phyloP scores from a whole-genome alignment of 2,113 vertebrate species.

The Micronisus gabar region DNA sequence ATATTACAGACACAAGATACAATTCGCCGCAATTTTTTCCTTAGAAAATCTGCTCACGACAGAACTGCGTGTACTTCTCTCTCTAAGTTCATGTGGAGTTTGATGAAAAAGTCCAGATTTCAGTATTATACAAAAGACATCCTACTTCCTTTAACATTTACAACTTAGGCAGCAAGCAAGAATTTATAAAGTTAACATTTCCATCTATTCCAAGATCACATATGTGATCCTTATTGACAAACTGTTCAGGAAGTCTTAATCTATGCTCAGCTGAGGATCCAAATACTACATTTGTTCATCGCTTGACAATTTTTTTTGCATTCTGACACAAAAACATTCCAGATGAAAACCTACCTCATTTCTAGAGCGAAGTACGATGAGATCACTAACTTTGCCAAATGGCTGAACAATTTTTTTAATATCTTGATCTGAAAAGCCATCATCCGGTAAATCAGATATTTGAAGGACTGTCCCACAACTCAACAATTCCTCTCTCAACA shows the following conservation, averaged over 20 bases:
- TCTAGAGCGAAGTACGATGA: slow-evolving; percentile 74
- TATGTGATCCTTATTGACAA: background rate
- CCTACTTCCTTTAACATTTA: background rate
- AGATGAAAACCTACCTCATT: slow-evolving; percentile 67
- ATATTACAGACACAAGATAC: background rate
- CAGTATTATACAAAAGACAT: background rate
- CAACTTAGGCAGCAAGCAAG: background rate
- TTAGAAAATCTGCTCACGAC: rapidly evolving
- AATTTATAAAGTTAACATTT: background rate
- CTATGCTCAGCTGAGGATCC: no score
- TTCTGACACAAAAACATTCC: background rate
- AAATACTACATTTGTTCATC: no score
- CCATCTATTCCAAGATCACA: background rate
- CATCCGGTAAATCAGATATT: slow-evolving; percentile 74
- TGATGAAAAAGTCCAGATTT: background rate
- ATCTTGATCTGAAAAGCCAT: slow-evolving; percentile 73
- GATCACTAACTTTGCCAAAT: slow-evolving; percentile 78
- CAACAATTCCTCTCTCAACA: slow-evolving; percentile 59
- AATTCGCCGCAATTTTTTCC: background rate
- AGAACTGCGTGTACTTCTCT: background rate
- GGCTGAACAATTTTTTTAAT: slow-evolving; percentile 75
- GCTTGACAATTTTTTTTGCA: background rate
- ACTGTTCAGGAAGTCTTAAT: background rate
- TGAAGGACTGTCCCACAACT: slow-evolving; percentile 67
- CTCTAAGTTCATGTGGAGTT: rapidly evolving